A percentile compares a stretch with the other conserved stretches of the same genome.
These are phyloP conservation scores for Pteruthius melanotis DNA, from an alignment of 2,113 vertebrate genomes.

Conservation along the genomic window DNA sequence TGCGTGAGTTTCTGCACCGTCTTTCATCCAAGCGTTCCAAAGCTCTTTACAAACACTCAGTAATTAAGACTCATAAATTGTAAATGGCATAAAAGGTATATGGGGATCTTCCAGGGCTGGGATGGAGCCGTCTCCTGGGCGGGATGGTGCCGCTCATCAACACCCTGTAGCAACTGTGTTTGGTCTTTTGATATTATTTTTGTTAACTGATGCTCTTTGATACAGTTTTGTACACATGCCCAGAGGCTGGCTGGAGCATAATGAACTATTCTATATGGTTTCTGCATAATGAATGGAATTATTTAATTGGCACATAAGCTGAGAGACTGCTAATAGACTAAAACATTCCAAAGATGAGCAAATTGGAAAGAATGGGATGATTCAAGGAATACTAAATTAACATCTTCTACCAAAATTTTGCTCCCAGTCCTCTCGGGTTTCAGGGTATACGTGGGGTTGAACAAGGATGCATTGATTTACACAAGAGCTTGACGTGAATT, in stretches of 20 bases:
- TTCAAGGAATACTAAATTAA: not conserved
- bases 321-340: not conserved
- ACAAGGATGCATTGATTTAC: not conserved
- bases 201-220: not conserved
- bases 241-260: not conserved
- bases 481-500: not conserved
- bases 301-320: not conserved
- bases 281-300: slow-evolving; percentile 1
- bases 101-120: not conserved
- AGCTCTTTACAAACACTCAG: not conserved
- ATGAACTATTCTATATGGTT: not conserved
- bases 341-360: not conserved
- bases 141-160: not conserved
- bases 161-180: not conserved
- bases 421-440: not conserved
- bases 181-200: not conserved
- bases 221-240: not conserved
- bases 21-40: not conserved
- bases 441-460: not conserved
- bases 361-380: not conserved
- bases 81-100: not conserved
- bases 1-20: not conserved
- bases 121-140: not conserved
- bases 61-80: slow-evolving; percentile 36
- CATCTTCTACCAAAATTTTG: not conserved